A percentile compares a stretch with the other conserved stretches of the same genome.
These are phyloP conservation scores for Lepidocyrtinus sp. DNA, from an alignment of 2,888 invertebrate species.

Conservation along the genomic window DNA sequence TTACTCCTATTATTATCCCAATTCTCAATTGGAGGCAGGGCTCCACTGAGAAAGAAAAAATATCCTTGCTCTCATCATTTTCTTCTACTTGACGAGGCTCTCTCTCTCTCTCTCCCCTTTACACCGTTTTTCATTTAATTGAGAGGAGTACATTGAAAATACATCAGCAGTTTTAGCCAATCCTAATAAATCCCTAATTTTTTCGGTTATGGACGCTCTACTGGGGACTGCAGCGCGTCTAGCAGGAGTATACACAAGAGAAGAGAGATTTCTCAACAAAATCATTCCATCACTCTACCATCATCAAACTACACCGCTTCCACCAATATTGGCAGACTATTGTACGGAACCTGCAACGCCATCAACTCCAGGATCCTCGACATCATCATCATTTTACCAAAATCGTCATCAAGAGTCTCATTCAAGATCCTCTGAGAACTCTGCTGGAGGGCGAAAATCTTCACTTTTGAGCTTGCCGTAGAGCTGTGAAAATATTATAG, in stretches of 20 bases:
- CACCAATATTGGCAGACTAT: conserved; percentile 40
- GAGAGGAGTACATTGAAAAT: conserved; percentile 13
- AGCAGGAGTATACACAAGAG: conserved; percentile 46
- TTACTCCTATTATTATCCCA: conserved; percentile 11
- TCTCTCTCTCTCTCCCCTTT: background rate
- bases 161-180: background rate
- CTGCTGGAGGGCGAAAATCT: conserved; percentile 52
- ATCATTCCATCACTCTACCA: conserved; percentile 36
- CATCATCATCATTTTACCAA: background rate
- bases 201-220: conserved; percentile 46
- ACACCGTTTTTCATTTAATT: conserved; percentile 18
- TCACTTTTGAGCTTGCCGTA: conserved; percentile 40
- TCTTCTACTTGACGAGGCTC: background rate
- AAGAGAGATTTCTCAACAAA: conserved; percentile 52
- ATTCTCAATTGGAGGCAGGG: conserved; percentile 4
- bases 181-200: background rate
- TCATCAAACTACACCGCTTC: conserved; percentile 24
- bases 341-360: conserved; percentile 19
- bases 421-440: conserved; percentile 8
- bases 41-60: conserved; percentile 14
- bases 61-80: conserved; percentile 15
- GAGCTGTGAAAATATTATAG: conserved; percentile 42
- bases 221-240: conserved; percentile 45
- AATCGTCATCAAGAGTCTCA: conserved; percentile 21
- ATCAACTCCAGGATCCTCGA: background rate